phyloP scores from a whole-genome alignment of 2,888 invertebrate genomes.

The Cataglyphis cursor region DNA sequence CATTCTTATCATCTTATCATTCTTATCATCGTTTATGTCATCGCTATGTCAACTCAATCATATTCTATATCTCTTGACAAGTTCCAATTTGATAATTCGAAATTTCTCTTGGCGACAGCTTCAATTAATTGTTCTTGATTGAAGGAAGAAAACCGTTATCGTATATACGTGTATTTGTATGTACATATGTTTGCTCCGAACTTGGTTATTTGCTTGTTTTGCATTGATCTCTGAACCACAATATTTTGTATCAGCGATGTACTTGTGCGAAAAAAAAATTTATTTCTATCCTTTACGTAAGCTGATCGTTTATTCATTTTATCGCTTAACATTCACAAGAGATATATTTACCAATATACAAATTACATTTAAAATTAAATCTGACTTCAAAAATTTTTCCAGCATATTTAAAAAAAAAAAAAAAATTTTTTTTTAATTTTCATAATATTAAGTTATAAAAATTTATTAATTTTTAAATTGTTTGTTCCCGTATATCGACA shows the following conservation, averaged over 20 bases:
- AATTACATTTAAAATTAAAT: neutral
- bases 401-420: neutral
- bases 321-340: neutral
- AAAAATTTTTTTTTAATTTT: neutral
- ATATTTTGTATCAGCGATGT: constrained; percentile 23
- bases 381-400: neutral
- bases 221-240: neutral
- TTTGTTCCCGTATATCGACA: neutral
- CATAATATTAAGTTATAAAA: neutral
- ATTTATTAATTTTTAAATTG: neutral
- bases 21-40: constrained; percentile 4
- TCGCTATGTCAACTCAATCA: neutral
- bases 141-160: neutral
- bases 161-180: neutral
- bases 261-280: neutral
- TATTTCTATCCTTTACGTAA: constrained; percentile 17
- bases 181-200: neutral
- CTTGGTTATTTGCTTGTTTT: constrained; percentile 8
- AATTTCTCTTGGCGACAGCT: neutral
- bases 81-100: neutral
- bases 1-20: neutral
- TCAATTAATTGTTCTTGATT: neutral
- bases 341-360: neutral
- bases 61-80: neutral
- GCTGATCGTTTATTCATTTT: neutral